These are phyloP conservation scores for Chloroclysta siterata DNA, from an alignment of 2,888 invertebrate species.

Conservation along the genomic window DNA sequence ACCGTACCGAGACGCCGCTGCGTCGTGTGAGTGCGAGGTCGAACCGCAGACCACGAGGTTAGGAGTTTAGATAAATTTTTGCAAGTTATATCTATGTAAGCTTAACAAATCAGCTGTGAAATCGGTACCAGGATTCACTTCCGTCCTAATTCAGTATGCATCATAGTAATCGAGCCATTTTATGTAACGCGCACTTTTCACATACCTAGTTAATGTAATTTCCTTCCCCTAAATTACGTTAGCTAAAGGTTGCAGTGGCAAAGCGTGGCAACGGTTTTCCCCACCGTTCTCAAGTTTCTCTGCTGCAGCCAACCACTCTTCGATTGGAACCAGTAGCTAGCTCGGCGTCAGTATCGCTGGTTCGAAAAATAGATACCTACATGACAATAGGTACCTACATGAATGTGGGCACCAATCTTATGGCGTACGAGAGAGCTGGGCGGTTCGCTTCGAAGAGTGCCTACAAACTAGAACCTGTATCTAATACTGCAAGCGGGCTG, in stretches of 20 bases:
- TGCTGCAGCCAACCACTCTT: slow-evolving; percentile 40
- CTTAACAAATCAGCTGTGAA: slow-evolving; percentile 83
- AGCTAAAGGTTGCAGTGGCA: slow-evolving; percentile 52
- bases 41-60: slow-evolving; percentile 62
- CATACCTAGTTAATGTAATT: slow-evolving; percentile 77
- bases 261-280: slow-evolving; percentile 45
- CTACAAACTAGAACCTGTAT: slow-evolving; percentile 43
- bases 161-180: slow-evolving; percentile 85
- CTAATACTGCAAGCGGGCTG: slow-evolving; percentile 72
- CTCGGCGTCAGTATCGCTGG: slow-evolving; percentile 24
- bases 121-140: slow-evolving; percentile 84
- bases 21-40: slow-evolving; percentile 67
- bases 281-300: slow-evolving; percentile 44
- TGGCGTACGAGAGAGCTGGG: slow-evolving; percentile 8
- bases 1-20: slow-evolving; percentile 70
- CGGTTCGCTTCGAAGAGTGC: slow-evolving; percentile 40
- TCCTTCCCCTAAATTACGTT: slow-evolving; percentile 79
- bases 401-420: background rate
- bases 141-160: slow-evolving; percentile 85
- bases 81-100: slow-evolving; percentile 81
- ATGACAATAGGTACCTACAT: slow-evolving; percentile 8
- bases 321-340: slow-evolving; percentile 31
- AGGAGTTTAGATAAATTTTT: slow-evolving; percentile 77
- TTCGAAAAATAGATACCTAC: slow-evolving; percentile 19
- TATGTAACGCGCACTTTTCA: slow-evolving; percentile 82